Evolutionary conservation across 2,113 vertebrate genomes (phyloP), one percentile per base, ranked within the genome.

Genomic region (Orthonyx spaldingii): DNA sequence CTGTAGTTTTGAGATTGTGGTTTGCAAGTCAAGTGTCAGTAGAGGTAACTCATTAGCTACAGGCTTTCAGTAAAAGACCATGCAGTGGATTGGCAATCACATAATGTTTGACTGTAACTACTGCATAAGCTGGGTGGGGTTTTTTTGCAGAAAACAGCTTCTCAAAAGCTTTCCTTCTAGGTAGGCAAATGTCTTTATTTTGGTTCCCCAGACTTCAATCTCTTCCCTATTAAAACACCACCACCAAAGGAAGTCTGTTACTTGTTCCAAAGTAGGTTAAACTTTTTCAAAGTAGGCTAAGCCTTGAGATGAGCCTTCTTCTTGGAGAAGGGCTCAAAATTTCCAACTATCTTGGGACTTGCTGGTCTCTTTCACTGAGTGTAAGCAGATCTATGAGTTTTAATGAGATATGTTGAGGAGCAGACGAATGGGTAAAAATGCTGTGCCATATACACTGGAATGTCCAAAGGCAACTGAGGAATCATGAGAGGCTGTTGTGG

Each of bases 1-100:
- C 75, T 94, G 56, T 68, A 85, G 47, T 84, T 90, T 74, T 87
- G 85, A 84, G 52, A 84, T 13, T 59, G 42, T 66, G 68, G 35
- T 79, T 95, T 92, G 55, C 61, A 87, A 95, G 57, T 44, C 37
- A 74, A 85, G 76, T 93, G 77, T 80, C 66, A 81, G 55, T 59
- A 87, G 27, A 71, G 47, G 87, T 88, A 90, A 70, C 47, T 90
- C 63, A 77, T 90, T 90, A 93, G 70, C 89, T 95, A 12, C 65
- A 26, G 37, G 27, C n/a, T 84, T 90, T 78, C 75, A 49, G 46
- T 86, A 28, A 47, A 68, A 80, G 53, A 75, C 57, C 4, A 0
- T 52, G 8, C 11, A 53, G 50, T 50, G 50, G 32, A 28, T 49
- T 84, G 80, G 39, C 57, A 78, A 63, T 80, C 71, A 69, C 0